Percentiles rank a stretch among this genome's conserved stretches.
Conservation (phyloP, 2,888 invertebrate species). For the Lumbricus terrestris region DNA sequence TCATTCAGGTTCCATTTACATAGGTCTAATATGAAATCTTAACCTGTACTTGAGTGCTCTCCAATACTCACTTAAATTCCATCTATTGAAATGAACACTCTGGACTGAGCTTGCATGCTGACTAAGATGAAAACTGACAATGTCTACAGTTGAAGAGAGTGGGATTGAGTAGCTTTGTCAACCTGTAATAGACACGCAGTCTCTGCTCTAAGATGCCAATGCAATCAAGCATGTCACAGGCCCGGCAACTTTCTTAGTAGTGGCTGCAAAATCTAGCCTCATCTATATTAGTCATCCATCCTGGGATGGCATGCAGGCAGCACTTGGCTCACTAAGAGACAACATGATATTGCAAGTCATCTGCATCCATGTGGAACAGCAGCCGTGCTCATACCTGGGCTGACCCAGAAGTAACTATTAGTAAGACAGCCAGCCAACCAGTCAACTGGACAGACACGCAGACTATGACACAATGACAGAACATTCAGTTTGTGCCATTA, state of each 20-base stretch:
- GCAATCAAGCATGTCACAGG: constrained; percentile 3
- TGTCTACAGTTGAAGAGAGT: not conserved
- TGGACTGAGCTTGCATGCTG: no score
- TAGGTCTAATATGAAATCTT: not conserved
- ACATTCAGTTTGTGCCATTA: not conserved
- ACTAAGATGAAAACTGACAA: no score
- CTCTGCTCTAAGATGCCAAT: not conserved
- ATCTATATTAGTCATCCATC: not conserved
- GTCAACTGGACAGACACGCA: not conserved
- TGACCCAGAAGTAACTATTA: not conserved
- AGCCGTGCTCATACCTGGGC: constrained; percentile 4
- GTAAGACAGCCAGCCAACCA: not conserved
- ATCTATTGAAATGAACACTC: not conserved
- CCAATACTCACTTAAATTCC: not conserved
- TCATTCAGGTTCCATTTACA: not conserved
- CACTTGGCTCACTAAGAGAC: not conserved
- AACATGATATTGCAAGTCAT: constrained; percentile 4
- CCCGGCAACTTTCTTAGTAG: not conserved
- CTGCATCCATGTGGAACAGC: constrained; percentile 17
- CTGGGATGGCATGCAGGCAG: not conserved
- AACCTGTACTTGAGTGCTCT: not conserved
- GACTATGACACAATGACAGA: not conserved
- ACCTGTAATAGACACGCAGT: not conserved
- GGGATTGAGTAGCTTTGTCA: not conserved
- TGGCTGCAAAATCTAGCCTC: not conserved